Base-by-base conservation (phyloP, 2,888 invertebrate genomes). In the Helicoverpa assulta region DNA sequence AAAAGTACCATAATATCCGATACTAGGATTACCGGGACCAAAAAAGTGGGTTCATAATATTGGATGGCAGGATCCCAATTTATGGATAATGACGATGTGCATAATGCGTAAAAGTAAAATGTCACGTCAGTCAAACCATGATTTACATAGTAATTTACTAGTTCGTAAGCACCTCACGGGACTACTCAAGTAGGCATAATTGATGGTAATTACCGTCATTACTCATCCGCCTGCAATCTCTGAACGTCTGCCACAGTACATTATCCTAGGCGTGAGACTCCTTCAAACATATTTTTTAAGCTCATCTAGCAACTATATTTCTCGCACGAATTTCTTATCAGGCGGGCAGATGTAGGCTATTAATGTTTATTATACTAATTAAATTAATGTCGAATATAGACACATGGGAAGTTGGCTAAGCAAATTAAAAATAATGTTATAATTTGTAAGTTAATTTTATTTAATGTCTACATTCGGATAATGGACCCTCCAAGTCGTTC, bases 111-210 rank as follows among this genome's bases (percentile, higher is more conserved):
- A 67, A 74, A 76, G 54, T 65, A 59, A 72, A 81, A 78, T 68
- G 66, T 69, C 75, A 67, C 54, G 74, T 64, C 66, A 64, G 67
- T 62, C 73, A 53, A 66, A 55, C 37, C 67, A 59, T 74, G 57
- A 77, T 82, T 74, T 74, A 78, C 70, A 70, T 62, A 78, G 74
- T 58, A 73, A 78, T 78, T 78, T 69, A 71, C 58, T 70, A 76
- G 72, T 84, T 70, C 43, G 69, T 68, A 75, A 71, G 74, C 63
- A 60, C 57, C 53, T 59, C 61, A 53, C 26, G 52, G 33, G 64
- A 65, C 55, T 74, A 51, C 68, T 71, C 50, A 62, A 63, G 61
- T 67, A 61, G 55, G 29, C 58, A 69, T 72, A 78, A 76, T 73
- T 78, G 59, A 73, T 73, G 74, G 65, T 70, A 67, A 83, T 78